phyloP scores from a whole-genome alignment of 2,113 vertebrate species.

The Myotis lucifugus region DNA sequence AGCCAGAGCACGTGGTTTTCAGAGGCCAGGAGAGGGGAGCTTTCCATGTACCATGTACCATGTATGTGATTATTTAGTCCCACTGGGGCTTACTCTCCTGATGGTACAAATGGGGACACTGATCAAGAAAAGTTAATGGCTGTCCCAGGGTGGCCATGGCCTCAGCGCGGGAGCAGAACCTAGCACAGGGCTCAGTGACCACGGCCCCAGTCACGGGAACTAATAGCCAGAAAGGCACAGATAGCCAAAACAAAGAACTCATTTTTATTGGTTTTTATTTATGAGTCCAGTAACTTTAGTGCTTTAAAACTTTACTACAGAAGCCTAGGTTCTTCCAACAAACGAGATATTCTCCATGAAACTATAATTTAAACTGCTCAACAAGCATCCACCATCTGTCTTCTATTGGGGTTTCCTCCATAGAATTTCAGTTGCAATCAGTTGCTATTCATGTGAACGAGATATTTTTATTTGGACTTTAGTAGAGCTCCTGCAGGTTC shows the following conservation, averaged over 20 bases:
- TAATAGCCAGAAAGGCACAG: background rate
- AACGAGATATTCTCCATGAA: background rate
- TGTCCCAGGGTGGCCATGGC: background rate
- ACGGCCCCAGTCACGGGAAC: accelerated
- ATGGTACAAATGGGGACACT: background rate
- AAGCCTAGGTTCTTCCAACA: background rate
- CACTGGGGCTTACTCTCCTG: background rate
- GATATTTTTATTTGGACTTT: background rate
- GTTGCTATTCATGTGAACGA: background rate
- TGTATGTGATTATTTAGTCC: background rate
- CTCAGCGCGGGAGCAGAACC: background rate
- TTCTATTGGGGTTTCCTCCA: background rate
- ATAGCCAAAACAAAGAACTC: background rate
- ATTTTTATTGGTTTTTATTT: background rate
- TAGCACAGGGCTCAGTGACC: background rate
- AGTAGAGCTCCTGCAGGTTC: background rate
- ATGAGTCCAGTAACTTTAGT: background rate
- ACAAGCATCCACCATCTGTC: background rate
- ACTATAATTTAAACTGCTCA: background rate
- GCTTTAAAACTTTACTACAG: background rate
- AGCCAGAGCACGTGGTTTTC: background rate
- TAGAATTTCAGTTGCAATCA: background rate
- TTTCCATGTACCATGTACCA: accelerated
- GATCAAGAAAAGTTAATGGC: background rate
- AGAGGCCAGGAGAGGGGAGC: background rate